These are phyloP conservation scores for Eriosoma lanigerum DNA, from an alignment of 1,140 invertebrate species.

Conservation along the genomic window DNA sequence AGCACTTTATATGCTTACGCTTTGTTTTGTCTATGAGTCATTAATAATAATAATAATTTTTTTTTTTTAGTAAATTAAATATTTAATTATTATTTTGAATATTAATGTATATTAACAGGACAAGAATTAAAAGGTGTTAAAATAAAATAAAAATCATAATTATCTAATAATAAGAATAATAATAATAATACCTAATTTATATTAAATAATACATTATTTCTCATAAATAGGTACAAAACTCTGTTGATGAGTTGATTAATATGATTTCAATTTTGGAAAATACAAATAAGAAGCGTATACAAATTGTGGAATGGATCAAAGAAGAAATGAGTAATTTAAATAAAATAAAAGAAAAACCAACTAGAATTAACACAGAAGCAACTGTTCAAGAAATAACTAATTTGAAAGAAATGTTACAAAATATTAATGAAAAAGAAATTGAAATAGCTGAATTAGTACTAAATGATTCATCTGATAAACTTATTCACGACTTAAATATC, in stretches of 20 bases:
- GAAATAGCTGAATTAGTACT: conserved; percentile 15
- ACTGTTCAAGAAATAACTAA: conserved; percentile 23
- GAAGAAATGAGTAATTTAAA: background rate
- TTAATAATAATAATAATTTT: no score
- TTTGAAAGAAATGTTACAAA: conserved; percentile 28
- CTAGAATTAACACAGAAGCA: background rate
- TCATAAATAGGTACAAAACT: conserved; percentile 36
- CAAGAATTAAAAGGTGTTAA: no score
- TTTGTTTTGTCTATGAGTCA: no score
- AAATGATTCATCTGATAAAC: background rate
- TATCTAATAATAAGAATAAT: no score
- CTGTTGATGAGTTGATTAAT: conserved; percentile 12
- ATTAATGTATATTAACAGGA: no score
- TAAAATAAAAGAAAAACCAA: conserved; percentile 32
- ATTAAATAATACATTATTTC: no score
- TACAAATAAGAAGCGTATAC: background rate
- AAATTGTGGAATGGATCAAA: conserved; percentile 25
- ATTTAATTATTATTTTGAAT: no score
- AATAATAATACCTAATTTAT: no score
- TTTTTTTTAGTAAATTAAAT: no score
- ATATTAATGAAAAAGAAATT: conserved; percentile 20
- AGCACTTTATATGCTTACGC: no score
- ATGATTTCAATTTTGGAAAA: conserved; percentile 29
- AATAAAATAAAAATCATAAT: no score
- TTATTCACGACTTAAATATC: background rate